Evolutionary conservation across 2,113 vertebrate species (phyloP).

Genomic region (Epinephelus cyanopodus): DNA sequence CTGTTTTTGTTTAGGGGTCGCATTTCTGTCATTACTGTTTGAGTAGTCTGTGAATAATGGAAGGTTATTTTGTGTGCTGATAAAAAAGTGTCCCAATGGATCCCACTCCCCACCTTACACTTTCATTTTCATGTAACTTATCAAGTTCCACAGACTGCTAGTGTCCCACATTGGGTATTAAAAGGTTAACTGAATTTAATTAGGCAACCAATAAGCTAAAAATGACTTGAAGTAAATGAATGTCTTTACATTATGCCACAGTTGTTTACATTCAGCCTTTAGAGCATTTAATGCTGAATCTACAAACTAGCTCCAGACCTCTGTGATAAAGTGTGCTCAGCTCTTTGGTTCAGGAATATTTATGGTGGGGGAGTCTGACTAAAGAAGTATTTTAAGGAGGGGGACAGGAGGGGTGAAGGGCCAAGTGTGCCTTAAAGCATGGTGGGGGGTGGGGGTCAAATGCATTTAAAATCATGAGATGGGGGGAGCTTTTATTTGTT

Average conservation of each 20-base stretch:
- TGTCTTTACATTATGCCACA: neutral
- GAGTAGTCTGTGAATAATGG: too few species aligned
- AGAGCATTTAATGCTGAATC: slow-evolving; percentile 2
- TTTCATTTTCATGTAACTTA: too few species aligned
- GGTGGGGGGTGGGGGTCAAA: slow-evolving; percentile 52
- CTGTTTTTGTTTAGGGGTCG: too few species aligned
- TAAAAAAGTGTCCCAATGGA: too few species aligned
- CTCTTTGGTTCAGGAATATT: slow-evolving; percentile 25
- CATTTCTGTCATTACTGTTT: too few species aligned
- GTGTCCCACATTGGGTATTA: too few species aligned
- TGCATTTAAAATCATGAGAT: slow-evolving; percentile 77
- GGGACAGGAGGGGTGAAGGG: slow-evolving; percentile 22
- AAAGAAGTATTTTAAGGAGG: neutral
- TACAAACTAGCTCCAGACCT: neutral
- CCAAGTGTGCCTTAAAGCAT: slow-evolving; percentile 82
- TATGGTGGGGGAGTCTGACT: neutral
- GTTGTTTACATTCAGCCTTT: neutral
- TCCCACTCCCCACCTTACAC: too few species aligned
- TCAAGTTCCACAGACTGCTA: too few species aligned
- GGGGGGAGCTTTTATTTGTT: slow-evolving; percentile 79
- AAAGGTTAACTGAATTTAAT: too few species aligned
- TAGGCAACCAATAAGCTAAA: neutral
- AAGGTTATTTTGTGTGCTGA: too few species aligned
- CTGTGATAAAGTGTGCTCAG: neutral
- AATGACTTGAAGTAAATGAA: neutral